Evolutionary conservation across 2,113 vertebrate genomes (phyloP).

Genomic region (Chaetodon auriga): DNA sequence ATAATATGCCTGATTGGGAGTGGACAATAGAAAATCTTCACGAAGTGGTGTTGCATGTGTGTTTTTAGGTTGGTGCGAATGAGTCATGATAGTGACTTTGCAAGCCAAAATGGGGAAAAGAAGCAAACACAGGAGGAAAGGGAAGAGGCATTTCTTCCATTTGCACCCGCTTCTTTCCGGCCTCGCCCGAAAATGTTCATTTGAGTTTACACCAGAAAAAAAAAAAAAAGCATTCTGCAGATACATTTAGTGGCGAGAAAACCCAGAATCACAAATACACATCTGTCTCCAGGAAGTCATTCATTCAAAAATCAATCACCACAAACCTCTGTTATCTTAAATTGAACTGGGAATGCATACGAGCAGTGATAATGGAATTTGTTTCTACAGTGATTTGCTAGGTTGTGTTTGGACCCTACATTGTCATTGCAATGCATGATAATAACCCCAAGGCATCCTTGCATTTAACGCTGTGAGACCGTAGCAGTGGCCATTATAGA

Average conservation of each 20-base stretch:
- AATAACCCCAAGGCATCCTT: slow-evolving; percentile 48
- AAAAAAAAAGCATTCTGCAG: slow-evolving; percentile 18
- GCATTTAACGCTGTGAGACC: slow-evolving; percentile 19
- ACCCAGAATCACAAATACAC: slow-evolving; percentile 22
- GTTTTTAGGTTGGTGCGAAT: slow-evolving; percentile 6
- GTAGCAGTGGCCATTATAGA: slow-evolving; percentile 25
- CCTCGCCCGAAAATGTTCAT: neutral
- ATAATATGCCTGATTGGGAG: neutral
- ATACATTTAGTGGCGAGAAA: slow-evolving; percentile 35
- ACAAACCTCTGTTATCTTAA: slow-evolving; percentile 59
- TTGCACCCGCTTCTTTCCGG: neutral
- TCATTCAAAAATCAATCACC: slow-evolving; percentile 55
- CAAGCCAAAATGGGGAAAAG: neutral
- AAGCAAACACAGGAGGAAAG: neutral
- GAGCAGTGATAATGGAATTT: slow-evolving; percentile 58
- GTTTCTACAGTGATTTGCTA: slow-evolving; percentile 40
- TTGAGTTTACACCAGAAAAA: slow-evolving; percentile 5
- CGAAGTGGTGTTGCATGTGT: neutral
- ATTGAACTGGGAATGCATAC: slow-evolving; percentile 60
- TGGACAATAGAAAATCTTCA: neutral
- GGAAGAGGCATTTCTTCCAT: neutral
- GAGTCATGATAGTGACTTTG: neutral
- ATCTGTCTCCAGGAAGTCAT: slow-evolving; percentile 49
- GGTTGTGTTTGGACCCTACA: slow-evolving; percentile 36
- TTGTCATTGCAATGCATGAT: slow-evolving; percentile 34